These are phyloP conservation scores for Lutjanus campechanus DNA, from an alignment of 2,797 vertebrate species.

Conservation along the genomic window DNA sequence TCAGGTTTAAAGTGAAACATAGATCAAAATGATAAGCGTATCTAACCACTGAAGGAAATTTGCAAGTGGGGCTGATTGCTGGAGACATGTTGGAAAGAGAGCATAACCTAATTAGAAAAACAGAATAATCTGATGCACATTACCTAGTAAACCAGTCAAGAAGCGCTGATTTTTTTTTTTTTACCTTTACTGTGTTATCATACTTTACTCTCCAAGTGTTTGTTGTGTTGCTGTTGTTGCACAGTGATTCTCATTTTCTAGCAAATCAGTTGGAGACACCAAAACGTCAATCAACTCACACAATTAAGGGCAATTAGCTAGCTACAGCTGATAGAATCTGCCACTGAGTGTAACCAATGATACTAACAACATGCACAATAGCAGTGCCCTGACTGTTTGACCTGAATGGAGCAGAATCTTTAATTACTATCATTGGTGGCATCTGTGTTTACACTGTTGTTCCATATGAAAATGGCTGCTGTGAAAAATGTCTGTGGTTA, in stretches of 20 bases:
- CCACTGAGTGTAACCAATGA: too few relatives aligned
- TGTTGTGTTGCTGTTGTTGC: background rate
- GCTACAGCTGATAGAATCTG: background rate
- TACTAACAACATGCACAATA: too few relatives aligned
- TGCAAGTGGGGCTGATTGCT: background rate
- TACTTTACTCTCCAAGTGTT: background rate
- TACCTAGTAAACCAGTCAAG: background rate
- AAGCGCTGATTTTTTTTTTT: background rate
- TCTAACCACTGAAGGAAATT: too few relatives aligned
- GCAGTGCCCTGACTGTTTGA: too few relatives aligned
- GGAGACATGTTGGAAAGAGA: background rate
- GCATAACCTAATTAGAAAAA: too few relatives aligned
- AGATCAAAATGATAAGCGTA: background rate
- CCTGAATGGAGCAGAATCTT: too few relatives aligned
- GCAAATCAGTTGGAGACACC: background rate
- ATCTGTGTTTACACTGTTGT: too few relatives aligned
- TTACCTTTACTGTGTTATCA: background rate
- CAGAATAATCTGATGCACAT: background rate
- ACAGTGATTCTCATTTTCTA: background rate
- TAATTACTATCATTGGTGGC: too few relatives aligned
- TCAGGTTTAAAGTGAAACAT: background rate
- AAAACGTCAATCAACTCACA: background rate
- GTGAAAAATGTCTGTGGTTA: too few relatives aligned
- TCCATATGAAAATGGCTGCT: too few relatives aligned
- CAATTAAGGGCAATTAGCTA: background rate